Evolutionary conservation across 2,113 vertebrate genomes (phyloP).

Genomic region (Taurulus bubalis): DNA sequence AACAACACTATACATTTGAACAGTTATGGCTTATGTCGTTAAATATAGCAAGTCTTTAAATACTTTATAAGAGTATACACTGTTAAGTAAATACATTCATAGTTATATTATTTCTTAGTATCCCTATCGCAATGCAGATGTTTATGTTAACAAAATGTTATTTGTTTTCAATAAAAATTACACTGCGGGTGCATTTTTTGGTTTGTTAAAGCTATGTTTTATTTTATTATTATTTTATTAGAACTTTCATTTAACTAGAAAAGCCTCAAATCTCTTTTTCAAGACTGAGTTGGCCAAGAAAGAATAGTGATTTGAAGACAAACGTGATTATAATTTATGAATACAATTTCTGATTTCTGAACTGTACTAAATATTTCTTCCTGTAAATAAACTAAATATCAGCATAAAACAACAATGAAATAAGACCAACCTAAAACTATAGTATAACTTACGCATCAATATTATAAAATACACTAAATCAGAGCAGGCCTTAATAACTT

Average conservation of each 20-base stretch:
- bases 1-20: background rate
- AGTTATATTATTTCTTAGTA: background rate
- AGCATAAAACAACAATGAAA: background rate
- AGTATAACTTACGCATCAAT: background rate
- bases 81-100: background rate
- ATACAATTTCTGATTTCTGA: background rate
- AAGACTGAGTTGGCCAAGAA: background rate
- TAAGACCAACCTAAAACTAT: background rate
- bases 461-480: background rate
- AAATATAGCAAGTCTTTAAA: background rate
- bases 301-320: background rate
- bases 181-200: background rate
- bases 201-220: background rate
- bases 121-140: background rate
- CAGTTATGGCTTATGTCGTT: background rate
- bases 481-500: background rate
- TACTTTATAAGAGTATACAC: background rate
- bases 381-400: background rate
- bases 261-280: background rate
- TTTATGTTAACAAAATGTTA: background rate
- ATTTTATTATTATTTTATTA: background rate
- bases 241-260: background rate
- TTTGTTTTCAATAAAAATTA: background rate
- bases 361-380: background rate
- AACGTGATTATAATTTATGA: background rate